Percentiles rank a stretch among this genome's conserved stretches.
These are phyloP conservation scores for Diachasma alloeum DNA, from an alignment of 1,140 invertebrate species.

Conservation along the genomic window DNA sequence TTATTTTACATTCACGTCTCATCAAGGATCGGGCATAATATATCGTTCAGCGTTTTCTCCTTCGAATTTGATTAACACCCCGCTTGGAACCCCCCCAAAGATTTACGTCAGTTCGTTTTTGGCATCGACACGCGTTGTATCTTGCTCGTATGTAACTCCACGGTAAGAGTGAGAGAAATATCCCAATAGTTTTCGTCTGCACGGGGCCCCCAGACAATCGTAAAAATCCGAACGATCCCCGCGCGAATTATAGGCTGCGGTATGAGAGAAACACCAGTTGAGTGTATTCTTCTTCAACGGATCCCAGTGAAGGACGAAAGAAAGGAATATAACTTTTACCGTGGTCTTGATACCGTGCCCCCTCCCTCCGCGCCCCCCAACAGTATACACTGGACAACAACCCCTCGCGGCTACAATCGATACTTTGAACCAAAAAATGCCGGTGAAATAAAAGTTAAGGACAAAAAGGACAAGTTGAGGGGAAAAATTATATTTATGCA, in stretches of 20 bases:
- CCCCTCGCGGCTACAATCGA: constrained; percentile 20
- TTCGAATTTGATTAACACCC: constrained; percentile 39
- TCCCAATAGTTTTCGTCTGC: constrained; percentile 9
- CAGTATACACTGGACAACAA: not conserved
- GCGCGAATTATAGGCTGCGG: constrained; percentile 61
- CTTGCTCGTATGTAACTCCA: constrained; percentile 8
- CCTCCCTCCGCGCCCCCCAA: not conserved
- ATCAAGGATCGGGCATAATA: constrained; percentile 24
- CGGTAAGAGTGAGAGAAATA: not conserved
- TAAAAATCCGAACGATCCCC: constrained; percentile 60
- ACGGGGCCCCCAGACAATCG: constrained; percentile 54
- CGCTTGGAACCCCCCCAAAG: constrained; percentile 17
- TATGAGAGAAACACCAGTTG: constrained; percentile 31
- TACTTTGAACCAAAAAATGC: not conserved
- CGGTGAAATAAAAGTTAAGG: not conserved
- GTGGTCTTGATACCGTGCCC: not conserved
- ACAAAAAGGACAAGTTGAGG: not conserved
- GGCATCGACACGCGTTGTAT: constrained; percentile 18
- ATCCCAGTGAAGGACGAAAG: constrained; percentile 1
- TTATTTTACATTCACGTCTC: not conserved
- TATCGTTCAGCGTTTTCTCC: constrained; percentile 34
- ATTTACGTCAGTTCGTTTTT: constrained; percentile 27
- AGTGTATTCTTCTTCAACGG: constrained; percentile 8
- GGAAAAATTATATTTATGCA: constrained; percentile 20
- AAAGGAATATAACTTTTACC: constrained; percentile 7